Percentiles rank a stretch among this genome's conserved stretches.
phyloP scores from a whole-genome alignment of 2,797 vertebrate species.

The Pseudomugil gertrudae region DNA sequence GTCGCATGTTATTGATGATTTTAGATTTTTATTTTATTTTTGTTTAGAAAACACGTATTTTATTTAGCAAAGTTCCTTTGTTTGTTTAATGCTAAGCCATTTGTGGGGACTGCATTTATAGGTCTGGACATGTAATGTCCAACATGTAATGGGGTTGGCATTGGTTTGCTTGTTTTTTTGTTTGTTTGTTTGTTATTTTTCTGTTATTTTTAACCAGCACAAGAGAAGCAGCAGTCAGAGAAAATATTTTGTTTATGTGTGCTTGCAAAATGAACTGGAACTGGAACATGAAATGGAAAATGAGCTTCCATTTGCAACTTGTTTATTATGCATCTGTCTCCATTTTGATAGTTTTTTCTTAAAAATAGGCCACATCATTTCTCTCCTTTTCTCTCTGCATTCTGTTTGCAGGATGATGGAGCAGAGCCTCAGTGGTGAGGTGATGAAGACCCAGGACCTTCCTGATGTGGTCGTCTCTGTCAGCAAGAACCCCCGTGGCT shows the following conservation, averaged over 20 bases:
- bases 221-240: too few relatives aligned
- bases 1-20: not conserved
- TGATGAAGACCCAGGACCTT: constrained; percentile 91
- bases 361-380: not conserved
- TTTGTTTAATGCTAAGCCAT: not conserved
- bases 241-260: too few relatives aligned
- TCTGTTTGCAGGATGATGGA: constrained; percentile 87
- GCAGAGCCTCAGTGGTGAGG: constrained; percentile 85
- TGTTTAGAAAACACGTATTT: too few relatives aligned
- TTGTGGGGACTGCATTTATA: not conserved
- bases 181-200: too few relatives aligned
- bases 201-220: too few relatives aligned
- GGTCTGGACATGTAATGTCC: too few relatives aligned
- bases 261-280: too few relatives aligned
- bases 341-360: not conserved
- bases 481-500: constrained; percentile 85
- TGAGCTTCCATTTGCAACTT: too few relatives aligned
- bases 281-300: too few relatives aligned
- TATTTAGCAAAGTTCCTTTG: too few relatives aligned
- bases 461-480: constrained; percentile 78
- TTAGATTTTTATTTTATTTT: too few relatives aligned
- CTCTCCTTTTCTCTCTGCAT: not conserved
- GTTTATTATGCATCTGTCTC: not conserved
- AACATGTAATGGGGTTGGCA: not conserved
- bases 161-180: too few relatives aligned